Percentiles rank a stretch among this genome's conserved stretches.
Evolutionary conservation across 2,888 invertebrate genomes (phyloP).

Genomic region (Trisateles emortualis): DNA sequence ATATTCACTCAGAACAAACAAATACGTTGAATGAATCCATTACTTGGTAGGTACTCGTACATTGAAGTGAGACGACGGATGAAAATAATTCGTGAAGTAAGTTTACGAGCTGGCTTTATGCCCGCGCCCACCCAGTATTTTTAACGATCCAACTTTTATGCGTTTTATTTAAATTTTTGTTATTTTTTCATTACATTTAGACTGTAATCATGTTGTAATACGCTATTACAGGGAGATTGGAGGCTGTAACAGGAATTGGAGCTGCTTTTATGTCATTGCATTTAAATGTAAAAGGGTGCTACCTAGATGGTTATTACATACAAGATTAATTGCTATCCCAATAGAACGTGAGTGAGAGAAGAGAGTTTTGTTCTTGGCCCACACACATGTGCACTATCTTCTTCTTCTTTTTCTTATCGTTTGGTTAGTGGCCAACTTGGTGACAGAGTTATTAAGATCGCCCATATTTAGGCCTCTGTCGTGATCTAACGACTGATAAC

Average conservation of each 20-base stretch:
- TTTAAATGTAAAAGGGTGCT: not conserved
- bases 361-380: too few species aligned
- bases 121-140: slow-evolving; percentile 27
- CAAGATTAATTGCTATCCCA: not conserved
- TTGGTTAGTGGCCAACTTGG: too few species aligned
- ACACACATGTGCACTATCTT: too few species aligned
- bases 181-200: slow-evolving; percentile 42
- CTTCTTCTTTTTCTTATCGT: too few species aligned
- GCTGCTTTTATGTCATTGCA: slow-evolving; percentile 13
- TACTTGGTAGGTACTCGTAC: not conserved
- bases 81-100: slow-evolving; percentile 37
- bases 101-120: slow-evolving; percentile 41
- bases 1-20: too few species aligned
- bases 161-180: slow-evolving; percentile 41
- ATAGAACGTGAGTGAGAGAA: too few species aligned
- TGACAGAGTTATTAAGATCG: too few species aligned
- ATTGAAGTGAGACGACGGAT: slow-evolving; percentile 16
- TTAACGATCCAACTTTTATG: slow-evolving; percentile 38
- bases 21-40: too few species aligned
- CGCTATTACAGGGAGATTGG: slow-evolving; percentile 26
- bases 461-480: too few species aligned
- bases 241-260: slow-evolving; percentile 16
- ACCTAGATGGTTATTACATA: slow-evolving; percentile 2
- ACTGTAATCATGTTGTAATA: slow-evolving; percentile 27
- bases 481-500: too few species aligned